Evolutionary conservation across 1,140 invertebrate species (phyloP), one percentile per base, ranked within the genome.

Genomic region (Tetraneura akinire): DNA sequence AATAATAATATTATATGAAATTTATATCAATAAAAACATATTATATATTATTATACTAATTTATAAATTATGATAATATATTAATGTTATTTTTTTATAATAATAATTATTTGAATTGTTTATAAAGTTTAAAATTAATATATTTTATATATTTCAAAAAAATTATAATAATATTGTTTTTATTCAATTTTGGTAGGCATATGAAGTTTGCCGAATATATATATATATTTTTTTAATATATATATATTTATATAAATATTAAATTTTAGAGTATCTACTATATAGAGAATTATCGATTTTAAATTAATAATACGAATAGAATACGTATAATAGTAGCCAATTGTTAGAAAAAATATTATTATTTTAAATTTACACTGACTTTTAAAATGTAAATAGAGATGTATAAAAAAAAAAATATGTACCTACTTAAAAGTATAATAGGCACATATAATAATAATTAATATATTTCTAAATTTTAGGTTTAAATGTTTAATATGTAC

Each of bases 121-220:
- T 64, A 21, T 64, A 64, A 64, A 29, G 62, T 32, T 64, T 64
- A 64, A n/a, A n/a, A n/a, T n/a, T n/a, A n/a, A n/a, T n/a, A n/a
- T 64, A 11, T 11, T 64, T n/a, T 64, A 16, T n/a, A 37, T n/a
- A 16, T n/a, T 64, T 1, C 32, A n/a, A 3, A n/a, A n/a, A 21
- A 11, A 37, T n/a, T n/a, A n/a, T n/a, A 64, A 62, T 32, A 62
- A 62, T 32, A 18, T 37, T 64, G 0, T 37, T 64, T 64, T 64
- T 64, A 64, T 37, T 64, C 5, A 64, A 1, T 64, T n/a, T 64
- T 37, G 32, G 18, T 64, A 42, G 37, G 2, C 9, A n/a, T 29
- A 32, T 8, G 23, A 62, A 32, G 26, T 32, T 32, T 8, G 16
- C 29, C n/a, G n/a, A n/a, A n/a, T n/a, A n/a, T n/a, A n/a, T n/a